A percentile compares a stretch with the other conserved stretches of the same genome.
Conservation (phyloP, 2,888 invertebrate genomes). For the Agrilus biguttatus region DNA sequence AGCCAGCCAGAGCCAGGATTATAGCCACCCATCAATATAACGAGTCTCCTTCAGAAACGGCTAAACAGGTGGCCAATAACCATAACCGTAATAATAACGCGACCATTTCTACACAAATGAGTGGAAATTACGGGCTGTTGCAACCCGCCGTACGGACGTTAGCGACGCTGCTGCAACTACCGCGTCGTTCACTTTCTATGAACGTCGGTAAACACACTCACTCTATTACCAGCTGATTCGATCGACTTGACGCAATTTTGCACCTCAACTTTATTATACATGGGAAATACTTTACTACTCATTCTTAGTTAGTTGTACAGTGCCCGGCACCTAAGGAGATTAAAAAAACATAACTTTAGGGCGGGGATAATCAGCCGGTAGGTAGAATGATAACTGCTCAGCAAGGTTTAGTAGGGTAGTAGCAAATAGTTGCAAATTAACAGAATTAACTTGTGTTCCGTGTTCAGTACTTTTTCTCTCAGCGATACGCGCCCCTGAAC, state of each 20-base stretch:
- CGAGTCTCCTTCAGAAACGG: neutral
- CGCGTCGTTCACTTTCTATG: slow-evolving; percentile 7
- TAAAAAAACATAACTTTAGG: too few species aligned
- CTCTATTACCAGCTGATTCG: slow-evolving; percentile 32
- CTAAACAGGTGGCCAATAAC: slow-evolving; percentile 37
- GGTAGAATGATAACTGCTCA: too few species aligned
- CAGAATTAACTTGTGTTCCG: too few species aligned
- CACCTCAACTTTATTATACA: slow-evolving; percentile 4
- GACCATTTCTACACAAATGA: slow-evolving; percentile 37
- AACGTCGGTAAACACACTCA: slow-evolving; percentile 30
- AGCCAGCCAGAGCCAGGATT: neutral
- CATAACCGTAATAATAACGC: slow-evolving; percentile 37
- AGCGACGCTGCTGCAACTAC: neutral
- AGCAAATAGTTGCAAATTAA: too few species aligned
- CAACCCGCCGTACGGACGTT: neutral
- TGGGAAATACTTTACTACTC: too few species aligned
- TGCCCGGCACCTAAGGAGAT: too few species aligned
- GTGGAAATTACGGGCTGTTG: slow-evolving; percentile 33
- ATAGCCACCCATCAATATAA: slow-evolving; percentile 17
- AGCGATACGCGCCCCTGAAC: too few species aligned
- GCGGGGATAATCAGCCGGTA: too few species aligned
- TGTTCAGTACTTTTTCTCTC: too few species aligned
- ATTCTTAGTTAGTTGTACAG: too few species aligned
- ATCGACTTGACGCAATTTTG: slow-evolving; percentile 18
- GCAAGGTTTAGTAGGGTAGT: too few species aligned